Evolutionary conservation across 2,113 vertebrate genomes (phyloP), one percentile per base, ranked within the genome.

Genomic region (Hydrolagus affinis): DNA sequence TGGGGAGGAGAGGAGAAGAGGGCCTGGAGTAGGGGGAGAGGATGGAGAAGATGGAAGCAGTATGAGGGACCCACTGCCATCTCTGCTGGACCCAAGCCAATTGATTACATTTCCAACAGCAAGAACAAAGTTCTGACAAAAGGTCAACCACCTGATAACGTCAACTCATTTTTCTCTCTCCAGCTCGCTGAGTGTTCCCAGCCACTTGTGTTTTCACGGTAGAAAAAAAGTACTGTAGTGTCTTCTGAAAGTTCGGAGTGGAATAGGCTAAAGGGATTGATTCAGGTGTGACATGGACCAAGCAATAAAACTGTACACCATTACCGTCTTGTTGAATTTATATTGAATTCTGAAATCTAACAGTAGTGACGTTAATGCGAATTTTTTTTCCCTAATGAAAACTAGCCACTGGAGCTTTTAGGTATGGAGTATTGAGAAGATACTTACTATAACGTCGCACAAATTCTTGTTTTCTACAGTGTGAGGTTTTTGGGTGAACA

Each of bases 401-500:
- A 15, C 59, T 28, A 15, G 1, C 62, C 4, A 68, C 62, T 66
- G 19, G 14, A 15, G 78, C 23, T 6, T 9, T 19, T 3, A 11
- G 21, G 17, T 56, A 21, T 56, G 72, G 14, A 32, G 32, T 17
- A 28, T 80, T 80, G 59, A 17, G 66, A 83, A 83, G 23, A 17
- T 68, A 6, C 11, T 0, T 21, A 19, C 2, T 21, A 19, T 66
- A 66, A 66, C 23, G 21, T 68, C 1, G 3, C 2, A 25, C 28
- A 32, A 66, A 64, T 11, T 83, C 62, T 83, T 83, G 3, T 77
- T 83, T 83, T 19, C 78, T 19, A 32, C 78, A 83, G 78, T 62
- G 21, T 15, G 7, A 4, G 62, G 19, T 66, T 68, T 30, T 83
- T 32, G 78, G 19, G 44, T 44, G 30, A 60, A 78, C 62, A 4